A percentile compares a stretch with the other conserved stretches of the same genome.
Evolutionary conservation across 2,113 vertebrate genomes (phyloP).

Genomic region (Oncorhynchus masou): DNA sequence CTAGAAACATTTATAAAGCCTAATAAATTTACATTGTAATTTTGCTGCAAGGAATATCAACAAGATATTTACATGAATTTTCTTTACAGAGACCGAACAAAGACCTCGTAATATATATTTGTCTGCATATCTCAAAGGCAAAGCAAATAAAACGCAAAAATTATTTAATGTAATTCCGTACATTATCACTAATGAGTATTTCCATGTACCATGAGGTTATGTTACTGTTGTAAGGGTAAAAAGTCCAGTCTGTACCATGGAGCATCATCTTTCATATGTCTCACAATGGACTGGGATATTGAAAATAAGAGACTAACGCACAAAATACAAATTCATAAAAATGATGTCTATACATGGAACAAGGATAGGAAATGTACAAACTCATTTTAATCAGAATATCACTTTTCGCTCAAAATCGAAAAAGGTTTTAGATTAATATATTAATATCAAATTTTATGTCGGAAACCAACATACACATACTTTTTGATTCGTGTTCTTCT

Average conservation of each 20-base stretch:
- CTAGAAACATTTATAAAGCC: constrained; percentile 90
- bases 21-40: constrained; percentile 82
- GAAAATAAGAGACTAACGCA: constrained; percentile 78
- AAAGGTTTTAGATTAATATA: constrained; percentile 80
- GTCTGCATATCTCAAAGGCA: constrained; percentile 95
- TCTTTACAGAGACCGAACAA: constrained; percentile 88
- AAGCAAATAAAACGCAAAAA: constrained; percentile 85
- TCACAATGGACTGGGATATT: constrained; percentile 74
- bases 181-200: constrained; percentile 81
- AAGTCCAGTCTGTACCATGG: constrained; percentile 65
- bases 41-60: constrained; percentile 82
- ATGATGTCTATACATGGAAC: constrained; percentile 88
- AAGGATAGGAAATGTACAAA: constrained; percentile 87
- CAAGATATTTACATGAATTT: constrained; percentile 92
- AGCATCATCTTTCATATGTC: constrained; percentile 65
- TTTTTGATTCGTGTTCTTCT: constrained; percentile 53
- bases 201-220: constrained; percentile 74
- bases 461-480: constrained; percentile 71
- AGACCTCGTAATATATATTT: constrained; percentile 82
- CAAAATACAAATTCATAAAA: constrained; percentile 97
- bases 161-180: constrained; percentile 80
- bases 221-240: constrained; percentile 58
- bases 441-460: constrained; percentile 80
- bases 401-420: constrained; percentile 68
- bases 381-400: constrained; percentile 71